Evolutionary conservation across 2,113 vertebrate species (phyloP).

Genomic region (Micromys minutus): DNA sequence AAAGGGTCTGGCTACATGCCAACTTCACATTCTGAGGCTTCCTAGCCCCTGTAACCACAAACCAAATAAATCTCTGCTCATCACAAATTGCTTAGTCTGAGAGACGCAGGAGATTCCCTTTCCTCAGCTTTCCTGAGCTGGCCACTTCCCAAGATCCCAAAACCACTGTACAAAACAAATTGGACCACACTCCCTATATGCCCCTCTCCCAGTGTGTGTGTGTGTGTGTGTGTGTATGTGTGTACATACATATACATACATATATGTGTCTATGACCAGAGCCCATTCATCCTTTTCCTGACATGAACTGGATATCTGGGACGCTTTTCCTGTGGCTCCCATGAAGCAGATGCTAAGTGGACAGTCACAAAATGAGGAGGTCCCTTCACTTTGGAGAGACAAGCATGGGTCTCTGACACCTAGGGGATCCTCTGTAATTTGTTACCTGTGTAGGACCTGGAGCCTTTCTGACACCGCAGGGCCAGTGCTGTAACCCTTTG

Average conservation of each 20-base stretch:
- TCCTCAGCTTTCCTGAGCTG: neutral
- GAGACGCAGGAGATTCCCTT: neutral
- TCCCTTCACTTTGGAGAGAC: neutral
- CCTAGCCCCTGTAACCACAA: neutral
- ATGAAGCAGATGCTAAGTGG: neutral
- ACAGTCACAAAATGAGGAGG: neutral
- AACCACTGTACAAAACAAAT: neutral
- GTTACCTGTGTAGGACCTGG: neutral
- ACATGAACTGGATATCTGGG: neutral
- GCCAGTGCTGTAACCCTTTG: neutral
- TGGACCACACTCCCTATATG: neutral
- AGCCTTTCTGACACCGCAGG: accelerated
- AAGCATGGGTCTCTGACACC: neutral
- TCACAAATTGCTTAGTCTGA: neutral
- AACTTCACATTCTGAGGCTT: neutral
- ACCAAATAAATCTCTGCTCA: neutral
- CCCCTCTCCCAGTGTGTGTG: no score
- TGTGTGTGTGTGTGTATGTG: no score
- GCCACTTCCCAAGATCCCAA: neutral
- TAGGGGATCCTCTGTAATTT: neutral
- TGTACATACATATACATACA: neutral
- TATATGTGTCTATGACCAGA: no score
- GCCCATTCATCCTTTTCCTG: neutral
- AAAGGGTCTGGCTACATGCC: neutral
- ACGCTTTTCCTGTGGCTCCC: neutral